These are phyloP conservation scores for Ericerus pela DNA, from an alignment of 1,140 invertebrate species.

Conservation along the genomic window DNA sequence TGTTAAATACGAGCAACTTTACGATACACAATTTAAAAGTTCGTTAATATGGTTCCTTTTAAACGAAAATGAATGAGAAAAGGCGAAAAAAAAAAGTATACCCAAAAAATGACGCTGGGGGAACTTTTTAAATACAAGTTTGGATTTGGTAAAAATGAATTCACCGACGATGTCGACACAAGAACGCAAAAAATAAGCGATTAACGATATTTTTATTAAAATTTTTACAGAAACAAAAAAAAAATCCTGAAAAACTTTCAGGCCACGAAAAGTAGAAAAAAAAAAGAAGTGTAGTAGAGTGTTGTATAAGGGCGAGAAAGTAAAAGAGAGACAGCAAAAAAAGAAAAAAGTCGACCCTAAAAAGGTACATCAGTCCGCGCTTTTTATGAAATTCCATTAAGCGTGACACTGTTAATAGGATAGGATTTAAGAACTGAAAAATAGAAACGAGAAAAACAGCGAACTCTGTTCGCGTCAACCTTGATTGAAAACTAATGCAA, in stretches of 20 bases:
- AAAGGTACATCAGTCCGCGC: not conserved
- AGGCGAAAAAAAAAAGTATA: not conserved
- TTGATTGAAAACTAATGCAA: constrained; percentile 14
- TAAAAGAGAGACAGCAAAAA: not conserved
- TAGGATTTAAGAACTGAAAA: constrained; percentile 3
- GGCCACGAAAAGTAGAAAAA: not conserved
- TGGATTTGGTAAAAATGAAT: constrained; percentile 8
- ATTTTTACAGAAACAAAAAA: too few relatives aligned
- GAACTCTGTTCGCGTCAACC: not conserved
- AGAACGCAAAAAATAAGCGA: not conserved
- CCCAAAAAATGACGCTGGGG: not conserved
- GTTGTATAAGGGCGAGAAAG: not conserved
- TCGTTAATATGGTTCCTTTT: too few relatives aligned
- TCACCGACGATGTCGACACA: not conserved
- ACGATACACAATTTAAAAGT: too few relatives aligned
- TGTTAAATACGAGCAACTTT: too few relatives aligned
- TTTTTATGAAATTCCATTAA: constrained; percentile 12
- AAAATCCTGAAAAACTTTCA: constrained; percentile 5
- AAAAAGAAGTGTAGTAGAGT: not conserved
- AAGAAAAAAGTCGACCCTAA: not conserved
- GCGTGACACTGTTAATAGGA: constrained; percentile 11
- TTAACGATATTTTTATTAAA: constrained; percentile 11
- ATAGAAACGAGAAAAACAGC: constrained; percentile 3
- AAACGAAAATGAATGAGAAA: too few relatives aligned
- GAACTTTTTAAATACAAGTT: not conserved